These are phyloP conservation scores for Phyllopteryx taeniolatus DNA, from an alignment of 2,113 vertebrate genomes.

Conservation along the genomic window DNA sequence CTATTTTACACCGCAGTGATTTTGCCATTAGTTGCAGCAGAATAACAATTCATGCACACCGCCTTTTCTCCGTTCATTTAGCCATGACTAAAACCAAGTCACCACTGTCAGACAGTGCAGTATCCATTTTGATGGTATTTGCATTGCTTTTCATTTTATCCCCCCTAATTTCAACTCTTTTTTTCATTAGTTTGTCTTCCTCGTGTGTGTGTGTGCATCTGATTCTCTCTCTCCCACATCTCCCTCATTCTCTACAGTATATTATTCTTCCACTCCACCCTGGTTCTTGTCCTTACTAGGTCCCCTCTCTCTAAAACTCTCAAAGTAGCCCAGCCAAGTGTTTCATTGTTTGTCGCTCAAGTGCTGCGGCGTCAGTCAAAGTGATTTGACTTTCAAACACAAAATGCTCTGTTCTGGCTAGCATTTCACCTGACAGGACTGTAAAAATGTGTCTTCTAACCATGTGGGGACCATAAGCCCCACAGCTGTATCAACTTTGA, in stretches of 20 bases:
- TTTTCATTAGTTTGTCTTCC: neutral
- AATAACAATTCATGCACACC: constrained; percentile 67
- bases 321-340: constrained; percentile 58
- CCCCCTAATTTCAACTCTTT: constrained; percentile 2
- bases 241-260: neutral
- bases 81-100: constrained; percentile 74
- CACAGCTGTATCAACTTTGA: neutral
- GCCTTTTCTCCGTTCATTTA: constrained; percentile 70
- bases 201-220: neutral
- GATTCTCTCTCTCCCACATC: neutral
- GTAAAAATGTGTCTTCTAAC: constrained; percentile 3
- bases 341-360: constrained; percentile 61
- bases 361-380: constrained; percentile 57
- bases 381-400: constrained; percentile 22
- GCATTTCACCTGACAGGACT: constrained; percentile 9
- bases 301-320: constrained; percentile 24
- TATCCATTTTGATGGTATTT: constrained; percentile 68
- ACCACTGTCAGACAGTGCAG: constrained; percentile 48
- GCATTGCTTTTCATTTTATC: constrained; percentile 31
- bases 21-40: constrained; percentile 75
- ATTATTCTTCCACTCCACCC: constrained; percentile 27
- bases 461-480: neutral
- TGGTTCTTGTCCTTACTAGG: constrained; percentile 33
- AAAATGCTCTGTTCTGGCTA: constrained; percentile 10
- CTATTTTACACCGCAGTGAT: constrained; percentile 80